Evolutionary conservation across 2,797 vertebrate species (phyloP).

Genomic region (Dryobates pubescens): DNA sequence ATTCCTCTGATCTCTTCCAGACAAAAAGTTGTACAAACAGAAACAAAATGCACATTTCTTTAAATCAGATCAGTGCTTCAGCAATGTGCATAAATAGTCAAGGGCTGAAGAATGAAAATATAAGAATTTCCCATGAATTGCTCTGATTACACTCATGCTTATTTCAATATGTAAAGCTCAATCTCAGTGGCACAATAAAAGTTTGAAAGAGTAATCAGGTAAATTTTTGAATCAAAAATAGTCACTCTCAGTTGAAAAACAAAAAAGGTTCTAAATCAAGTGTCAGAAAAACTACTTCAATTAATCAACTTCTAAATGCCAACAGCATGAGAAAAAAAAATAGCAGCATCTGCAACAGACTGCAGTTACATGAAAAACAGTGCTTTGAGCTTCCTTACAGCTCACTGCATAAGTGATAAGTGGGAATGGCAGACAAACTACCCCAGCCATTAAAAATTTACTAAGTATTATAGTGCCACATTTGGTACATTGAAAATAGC

Average conservation of each 20-base stretch:
- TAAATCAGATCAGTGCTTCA: neutral
- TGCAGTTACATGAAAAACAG: neutral
- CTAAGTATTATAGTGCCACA: neutral
- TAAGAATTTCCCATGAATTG: neutral
- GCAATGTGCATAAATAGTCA: neutral
- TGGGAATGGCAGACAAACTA: neutral
- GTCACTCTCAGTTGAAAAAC: neutral
- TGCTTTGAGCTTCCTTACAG: neutral
- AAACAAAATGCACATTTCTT: neutral
- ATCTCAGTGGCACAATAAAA: neutral
- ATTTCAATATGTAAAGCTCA: neutral
- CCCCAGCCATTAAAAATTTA: neutral
- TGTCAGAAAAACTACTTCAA: neutral
- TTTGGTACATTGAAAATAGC: neutral
- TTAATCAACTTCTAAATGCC: neutral
- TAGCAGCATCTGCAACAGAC: neutral
- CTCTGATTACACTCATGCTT: neutral
- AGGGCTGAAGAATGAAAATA: neutral
- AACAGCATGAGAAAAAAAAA: neutral
- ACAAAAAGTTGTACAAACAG: neutral
- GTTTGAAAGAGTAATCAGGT: neutral
- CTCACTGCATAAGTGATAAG: neutral
- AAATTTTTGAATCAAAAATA: neutral
- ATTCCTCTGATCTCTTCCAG: neutral
- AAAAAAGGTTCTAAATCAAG: neutral